These are phyloP conservation scores for Eremophila alpestris DNA, from an alignment of 2,797 vertebrate species.

Conservation along the genomic window DNA sequence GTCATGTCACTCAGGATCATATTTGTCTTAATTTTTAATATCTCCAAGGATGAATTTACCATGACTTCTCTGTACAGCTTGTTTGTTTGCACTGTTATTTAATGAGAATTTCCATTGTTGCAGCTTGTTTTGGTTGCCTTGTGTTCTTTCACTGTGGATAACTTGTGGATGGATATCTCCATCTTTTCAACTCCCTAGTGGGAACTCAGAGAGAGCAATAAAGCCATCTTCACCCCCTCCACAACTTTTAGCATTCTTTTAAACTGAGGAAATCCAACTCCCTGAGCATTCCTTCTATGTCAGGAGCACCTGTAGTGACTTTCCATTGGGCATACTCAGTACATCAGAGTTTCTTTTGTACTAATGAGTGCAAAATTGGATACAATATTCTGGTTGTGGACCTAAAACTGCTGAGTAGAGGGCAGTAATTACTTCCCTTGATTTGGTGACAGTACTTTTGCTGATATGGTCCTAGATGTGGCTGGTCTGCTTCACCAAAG, in stretches of 20 bases:
- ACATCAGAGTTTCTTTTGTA: background rate
- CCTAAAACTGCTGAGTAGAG: background rate
- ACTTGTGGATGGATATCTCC: background rate
- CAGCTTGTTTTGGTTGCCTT: background rate
- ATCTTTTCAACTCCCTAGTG: background rate
- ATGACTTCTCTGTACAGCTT: background rate
- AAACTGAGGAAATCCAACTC: background rate
- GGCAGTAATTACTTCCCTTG: background rate
- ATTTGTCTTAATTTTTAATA: background rate
- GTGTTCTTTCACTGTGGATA: background rate
- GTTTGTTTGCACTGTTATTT: background rate
- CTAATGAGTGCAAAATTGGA: background rate
- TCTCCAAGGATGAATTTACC: background rate
- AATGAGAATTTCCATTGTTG: background rate
- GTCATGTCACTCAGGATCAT: background rate
- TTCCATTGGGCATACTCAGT: background rate
- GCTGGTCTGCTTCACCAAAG: background rate
- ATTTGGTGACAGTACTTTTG: background rate
- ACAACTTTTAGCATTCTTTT: background rate
- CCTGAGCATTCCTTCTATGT: background rate
- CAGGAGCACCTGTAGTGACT: background rate
- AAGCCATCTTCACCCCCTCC: background rate
- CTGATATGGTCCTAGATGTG: fast-evolving
- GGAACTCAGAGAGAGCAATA: background rate
- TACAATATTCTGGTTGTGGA: background rate